phyloP scores from a whole-genome alignment of 2,113 vertebrate genomes.

The Eulemur rufifrons region DNA sequence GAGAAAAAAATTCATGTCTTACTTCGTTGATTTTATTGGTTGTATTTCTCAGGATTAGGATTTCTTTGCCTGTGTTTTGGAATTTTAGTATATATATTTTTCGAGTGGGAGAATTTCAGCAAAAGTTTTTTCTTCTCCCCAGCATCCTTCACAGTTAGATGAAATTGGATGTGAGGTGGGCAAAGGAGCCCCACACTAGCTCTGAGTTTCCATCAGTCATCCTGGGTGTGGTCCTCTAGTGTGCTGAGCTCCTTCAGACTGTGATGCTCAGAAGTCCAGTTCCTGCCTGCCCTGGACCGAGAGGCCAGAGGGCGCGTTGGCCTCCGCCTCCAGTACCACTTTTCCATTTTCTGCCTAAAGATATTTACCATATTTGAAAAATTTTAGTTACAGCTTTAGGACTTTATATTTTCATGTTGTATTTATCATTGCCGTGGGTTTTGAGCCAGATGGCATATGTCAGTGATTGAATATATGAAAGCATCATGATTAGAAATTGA shows the following conservation, averaged over 20 bases:
- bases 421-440: background rate
- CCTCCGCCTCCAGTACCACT: background rate
- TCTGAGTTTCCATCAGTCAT: background rate
- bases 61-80: background rate
- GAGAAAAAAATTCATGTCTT: background rate
- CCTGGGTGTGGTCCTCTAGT: too few species aligned
- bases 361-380: background rate
- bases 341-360: background rate
- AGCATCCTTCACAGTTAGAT: background rate
- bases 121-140: background rate
- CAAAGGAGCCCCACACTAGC: rapidly evolving
- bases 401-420: background rate
- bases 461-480: background rate
- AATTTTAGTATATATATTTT: background rate
- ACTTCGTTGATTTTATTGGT: background rate
- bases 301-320: background rate
- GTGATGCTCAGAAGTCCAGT: background rate
- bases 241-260: background rate
- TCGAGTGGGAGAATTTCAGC: background rate
- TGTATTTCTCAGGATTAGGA: background rate
- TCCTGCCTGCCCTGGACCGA: background rate
- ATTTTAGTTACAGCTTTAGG: background rate
- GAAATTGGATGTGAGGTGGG: background rate
- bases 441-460: background rate
- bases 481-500: background rate